Evolutionary conservation across 1,140 invertebrate genomes (phyloP).

Genomic region (Teleopsis dalmanni): DNA sequence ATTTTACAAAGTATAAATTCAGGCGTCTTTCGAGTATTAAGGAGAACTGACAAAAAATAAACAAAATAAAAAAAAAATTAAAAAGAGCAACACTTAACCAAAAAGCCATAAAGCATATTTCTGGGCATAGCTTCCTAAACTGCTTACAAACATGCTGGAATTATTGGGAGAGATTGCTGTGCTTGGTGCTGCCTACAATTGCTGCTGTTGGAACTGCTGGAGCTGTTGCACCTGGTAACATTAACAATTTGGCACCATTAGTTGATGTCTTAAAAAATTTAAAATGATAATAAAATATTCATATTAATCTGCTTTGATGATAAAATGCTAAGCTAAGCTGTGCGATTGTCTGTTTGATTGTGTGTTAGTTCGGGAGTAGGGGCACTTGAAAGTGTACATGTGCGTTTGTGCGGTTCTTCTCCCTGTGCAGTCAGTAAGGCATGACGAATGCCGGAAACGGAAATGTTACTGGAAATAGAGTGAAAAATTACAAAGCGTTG

Average conservation of each 20-base stretch:
- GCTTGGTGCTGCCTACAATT: neutral
- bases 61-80: conserved; percentile 7
- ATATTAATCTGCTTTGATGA: conserved; percentile 41
- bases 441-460: neutral
- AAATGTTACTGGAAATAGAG: neutral
- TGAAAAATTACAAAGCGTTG: neutral
- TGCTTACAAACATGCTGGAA: too few species aligned
- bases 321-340: conserved; percentile 20
- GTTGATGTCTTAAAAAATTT: conserved; percentile 13
- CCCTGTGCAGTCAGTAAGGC: neutral
- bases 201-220: neutral
- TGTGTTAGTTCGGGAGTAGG: neutral
- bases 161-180: too few species aligned
- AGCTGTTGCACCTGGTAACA: neutral
- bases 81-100: conserved; percentile 7
- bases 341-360: neutral
- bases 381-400: neutral
- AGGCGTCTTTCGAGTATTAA: neutral
- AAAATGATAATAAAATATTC: conserved; percentile 44
- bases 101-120: conserved; percentile 41
- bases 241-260: conserved; percentile 11
- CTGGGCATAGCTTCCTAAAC: conserved; percentile 20
- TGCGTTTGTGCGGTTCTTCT: neutral
- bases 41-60: neutral
- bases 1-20: conserved; percentile 16